phyloP scores from a whole-genome alignment of 2,888 invertebrate genomes.

The Notodonta ziczac region DNA sequence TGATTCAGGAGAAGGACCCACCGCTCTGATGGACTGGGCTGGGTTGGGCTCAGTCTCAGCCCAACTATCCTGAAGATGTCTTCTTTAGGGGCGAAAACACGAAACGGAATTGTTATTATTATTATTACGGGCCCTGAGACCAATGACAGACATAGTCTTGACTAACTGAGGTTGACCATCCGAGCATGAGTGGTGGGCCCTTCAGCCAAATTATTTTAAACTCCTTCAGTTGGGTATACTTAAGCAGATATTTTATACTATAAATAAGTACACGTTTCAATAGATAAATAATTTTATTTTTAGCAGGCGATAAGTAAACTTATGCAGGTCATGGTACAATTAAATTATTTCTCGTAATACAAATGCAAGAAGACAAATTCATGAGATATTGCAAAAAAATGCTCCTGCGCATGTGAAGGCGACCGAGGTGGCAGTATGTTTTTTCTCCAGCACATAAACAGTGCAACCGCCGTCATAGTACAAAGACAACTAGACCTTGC shows the following conservation, averaged over 20 bases:
- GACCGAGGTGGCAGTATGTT: constrained; percentile 70
- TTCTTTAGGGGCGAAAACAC: too few relatives aligned
- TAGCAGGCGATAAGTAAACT: background rate
- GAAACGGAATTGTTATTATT: too few relatives aligned
- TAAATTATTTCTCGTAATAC: constrained; percentile 9
- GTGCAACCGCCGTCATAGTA: constrained; percentile 30
- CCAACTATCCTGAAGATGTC: too few relatives aligned
- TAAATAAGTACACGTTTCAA: background rate
- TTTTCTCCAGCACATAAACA: constrained; percentile 33
- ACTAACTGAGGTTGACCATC: too few relatives aligned
- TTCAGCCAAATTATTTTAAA: too few relatives aligned
- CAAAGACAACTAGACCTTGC: constrained; percentile 14
- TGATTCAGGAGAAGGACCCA: too few relatives aligned
- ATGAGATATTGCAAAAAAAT: constrained; percentile 70
- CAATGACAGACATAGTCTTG: too few relatives aligned
- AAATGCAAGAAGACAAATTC: constrained; percentile 55
- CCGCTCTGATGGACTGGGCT: too few relatives aligned
- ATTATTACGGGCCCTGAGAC: too few relatives aligned
- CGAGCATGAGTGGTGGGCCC: too few relatives aligned
- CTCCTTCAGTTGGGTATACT: too few relatives aligned
- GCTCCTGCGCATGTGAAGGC: constrained; percentile 80
- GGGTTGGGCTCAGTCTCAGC: too few relatives aligned
- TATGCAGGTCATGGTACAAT: constrained; percentile 1
- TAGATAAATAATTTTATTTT: background rate
- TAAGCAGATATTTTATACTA: background rate